Base-by-base conservation (phyloP, 2,797 vertebrate species). In the Benthosema pterotum region DNA sequence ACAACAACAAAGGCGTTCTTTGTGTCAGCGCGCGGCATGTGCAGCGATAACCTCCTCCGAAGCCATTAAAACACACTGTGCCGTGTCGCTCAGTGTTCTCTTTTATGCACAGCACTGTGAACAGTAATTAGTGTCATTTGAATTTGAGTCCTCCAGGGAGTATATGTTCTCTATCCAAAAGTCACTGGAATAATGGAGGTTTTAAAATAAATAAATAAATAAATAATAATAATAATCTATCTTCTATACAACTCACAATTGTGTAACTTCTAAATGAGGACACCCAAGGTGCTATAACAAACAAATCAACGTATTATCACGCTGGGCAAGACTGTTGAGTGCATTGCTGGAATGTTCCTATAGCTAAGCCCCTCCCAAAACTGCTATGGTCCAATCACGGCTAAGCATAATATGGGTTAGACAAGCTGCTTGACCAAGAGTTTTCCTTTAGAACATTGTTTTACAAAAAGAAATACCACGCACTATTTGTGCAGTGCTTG, bases 41-140 rank as follows among this genome's bases (percentile, higher is more conserved):
- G 74, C 77, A 80, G 83, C 76, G 73, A 80, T 71, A 74, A 62
- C 54, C 47, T 62, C 67, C 78, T 38, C 8, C 43, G 9, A 13
- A 63, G 46, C 50, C 5, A 54, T 19, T 38, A 48, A 16, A 72
- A 56, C 17, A 1, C 13, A 16, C 1, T 19, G 11, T 16, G n/a
- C n/a, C 9, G 12, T 50, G 4, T 19, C 18, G 48, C 11, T 50
- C 16, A 18, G 18, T 18, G 11, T 17, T 50, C 48, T 38, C 48
- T 18, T 18, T 19, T 11, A 17, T 11, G 17, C 16, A 11, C 48
- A 50, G 32, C 11, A 38, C 32, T 38, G 32, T 38, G 11, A 50
- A 50, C 48, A 7, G 7, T 18, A 11, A 50, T 50, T 50, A 11
- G 16, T 49, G 47, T 49, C 47, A 2, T 19, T 50, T 50, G 17